phyloP scores from a whole-genome alignment of 2,888 invertebrate species.

The Pseudanteris insignis region DNA sequence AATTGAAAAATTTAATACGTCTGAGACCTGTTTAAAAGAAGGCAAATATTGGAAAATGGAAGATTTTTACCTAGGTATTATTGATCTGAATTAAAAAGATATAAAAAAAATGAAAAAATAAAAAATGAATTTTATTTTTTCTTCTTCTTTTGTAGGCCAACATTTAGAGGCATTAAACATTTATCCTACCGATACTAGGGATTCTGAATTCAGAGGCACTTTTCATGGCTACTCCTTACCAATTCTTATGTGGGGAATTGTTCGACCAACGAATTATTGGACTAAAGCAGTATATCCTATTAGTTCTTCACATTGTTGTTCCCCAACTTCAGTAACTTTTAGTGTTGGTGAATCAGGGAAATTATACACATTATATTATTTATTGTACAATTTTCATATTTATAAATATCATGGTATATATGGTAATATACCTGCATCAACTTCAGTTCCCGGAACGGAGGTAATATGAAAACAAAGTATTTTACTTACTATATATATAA shows the following conservation, averaged over 20 bases:
- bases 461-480: too few relatives aligned
- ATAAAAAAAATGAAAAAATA: too few relatives aligned
- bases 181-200: slow-evolving; percentile 68
- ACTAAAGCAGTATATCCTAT: slow-evolving; percentile 67
- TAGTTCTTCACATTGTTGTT: slow-evolving; percentile 68
- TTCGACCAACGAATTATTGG: slow-evolving; percentile 66
- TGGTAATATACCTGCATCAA: slow-evolving; percentile 64
- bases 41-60: slow-evolving; percentile 70
- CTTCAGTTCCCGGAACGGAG: slow-evolving; percentile 65
- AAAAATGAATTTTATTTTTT: background rate
- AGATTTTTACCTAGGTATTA: slow-evolving; percentile 70
- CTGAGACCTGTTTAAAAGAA: slow-evolving; percentile 65
- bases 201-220: slow-evolving; percentile 66
- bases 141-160: slow-evolving; percentile 65
- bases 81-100: too few relatives aligned
- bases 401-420: slow-evolving; percentile 62
- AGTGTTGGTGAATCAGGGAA: slow-evolving; percentile 68
- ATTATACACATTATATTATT: slow-evolving; percentile 69
- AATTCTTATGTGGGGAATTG: slow-evolving; percentile 59
- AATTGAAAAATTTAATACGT: slow-evolving; percentile 62
- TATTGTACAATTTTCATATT: slow-evolving; percentile 68
- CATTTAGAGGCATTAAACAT: slow-evolving; percentile 68
- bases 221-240: slow-evolving; percentile 68
- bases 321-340: slow-evolving; percentile 68
- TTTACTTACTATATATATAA: slow-evolving; percentile 6